Evolutionary conservation across 2,797 vertebrate species (phyloP).

Genomic region (Sebastes hopkinsi): DNA sequence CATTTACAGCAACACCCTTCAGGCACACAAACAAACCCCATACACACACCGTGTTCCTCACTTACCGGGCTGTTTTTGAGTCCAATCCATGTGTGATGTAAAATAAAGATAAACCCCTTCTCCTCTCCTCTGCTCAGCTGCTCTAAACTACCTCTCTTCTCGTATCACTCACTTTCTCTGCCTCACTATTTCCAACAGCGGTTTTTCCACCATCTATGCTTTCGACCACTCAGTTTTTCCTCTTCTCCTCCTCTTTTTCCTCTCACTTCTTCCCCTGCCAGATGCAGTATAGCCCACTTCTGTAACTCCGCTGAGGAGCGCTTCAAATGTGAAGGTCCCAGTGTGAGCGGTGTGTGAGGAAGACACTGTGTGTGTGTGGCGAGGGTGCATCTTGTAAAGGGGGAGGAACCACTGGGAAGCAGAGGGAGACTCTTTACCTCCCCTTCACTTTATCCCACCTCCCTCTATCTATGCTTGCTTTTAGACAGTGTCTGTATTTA

Average conservation of each 20-base stretch:
- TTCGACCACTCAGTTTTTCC: not conserved
- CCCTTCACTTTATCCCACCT: not conserved
- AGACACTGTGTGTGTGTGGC: not conserved
- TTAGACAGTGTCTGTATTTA: not conserved
- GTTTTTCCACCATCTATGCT: not conserved
- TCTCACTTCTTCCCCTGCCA: not conserved
- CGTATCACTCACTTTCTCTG: not conserved
- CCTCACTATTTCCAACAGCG: not conserved
- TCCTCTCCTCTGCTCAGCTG: not conserved
- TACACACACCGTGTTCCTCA: not conserved
- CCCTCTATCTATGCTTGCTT: not conserved
- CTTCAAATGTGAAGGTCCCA: not conserved
- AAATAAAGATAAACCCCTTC: not conserved
- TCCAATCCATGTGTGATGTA: conserved; percentile 4
- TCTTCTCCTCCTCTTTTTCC: too few species aligned
- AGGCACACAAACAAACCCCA: not conserved
- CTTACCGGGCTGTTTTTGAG: conserved; percentile 31
- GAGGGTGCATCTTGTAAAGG: not conserved
- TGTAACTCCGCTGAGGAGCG: not conserved
- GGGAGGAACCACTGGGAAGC: conserved; percentile 32
- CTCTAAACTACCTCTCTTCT: not conserved
- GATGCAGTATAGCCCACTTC: not conserved
- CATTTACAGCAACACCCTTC: not conserved
- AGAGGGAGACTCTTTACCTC: not conserved
- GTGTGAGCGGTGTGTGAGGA: not conserved